A percentile compares a stretch with the other conserved stretches of the same genome.
Evolutionary conservation across 2,888 invertebrate genomes (phyloP).

Genomic region (Drosophila koepferae): DNA sequence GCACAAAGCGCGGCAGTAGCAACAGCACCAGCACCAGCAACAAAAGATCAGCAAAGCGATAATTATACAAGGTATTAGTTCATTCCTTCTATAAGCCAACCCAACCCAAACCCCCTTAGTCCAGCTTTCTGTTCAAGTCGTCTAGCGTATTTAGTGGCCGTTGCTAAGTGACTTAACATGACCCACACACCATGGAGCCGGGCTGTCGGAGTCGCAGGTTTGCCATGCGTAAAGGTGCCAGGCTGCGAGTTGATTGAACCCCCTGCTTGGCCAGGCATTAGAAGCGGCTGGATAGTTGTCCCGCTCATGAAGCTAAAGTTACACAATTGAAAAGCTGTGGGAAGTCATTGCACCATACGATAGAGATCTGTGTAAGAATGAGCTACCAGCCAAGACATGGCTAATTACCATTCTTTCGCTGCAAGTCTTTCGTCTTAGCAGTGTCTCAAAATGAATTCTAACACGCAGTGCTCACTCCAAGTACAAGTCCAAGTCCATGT

Average conservation of each 20-base stretch:
- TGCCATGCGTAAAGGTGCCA: slow-evolving; percentile 83
- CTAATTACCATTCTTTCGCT: slow-evolving; percentile 75
- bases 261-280: slow-evolving; percentile 47
- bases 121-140: neutral
- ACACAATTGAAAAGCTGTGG: slow-evolving; percentile 69
- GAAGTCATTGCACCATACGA: slow-evolving; percentile 67
- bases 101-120: neutral
- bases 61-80: slow-evolving; percentile 79
- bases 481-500: neutral
- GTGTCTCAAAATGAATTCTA: slow-evolving; percentile 79
- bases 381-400: slow-evolving; percentile 41
- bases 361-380: slow-evolving; percentile 57
- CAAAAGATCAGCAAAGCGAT: slow-evolving; percentile 76
- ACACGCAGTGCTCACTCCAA: slow-evolving; percentile 56
- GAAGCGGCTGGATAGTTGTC: slow-evolving; percentile 17
- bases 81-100: slow-evolving; percentile 21
- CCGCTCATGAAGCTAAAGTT: slow-evolving; percentile 40
- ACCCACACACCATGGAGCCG: slow-evolving; percentile 52
- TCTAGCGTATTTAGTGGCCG: slow-evolving; percentile 48
- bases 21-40: slow-evolving; percentile 18
- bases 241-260: slow-evolving; percentile 69
- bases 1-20: slow-evolving; percentile 42
- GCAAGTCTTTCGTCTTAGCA: slow-evolving; percentile 62
- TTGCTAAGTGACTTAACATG: slow-evolving; percentile 72
- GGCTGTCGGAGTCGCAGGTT: slow-evolving; percentile 24